Evolutionary conservation across 2,888 invertebrate species (phyloP).

Genomic region (Penaeus monodon): DNA sequence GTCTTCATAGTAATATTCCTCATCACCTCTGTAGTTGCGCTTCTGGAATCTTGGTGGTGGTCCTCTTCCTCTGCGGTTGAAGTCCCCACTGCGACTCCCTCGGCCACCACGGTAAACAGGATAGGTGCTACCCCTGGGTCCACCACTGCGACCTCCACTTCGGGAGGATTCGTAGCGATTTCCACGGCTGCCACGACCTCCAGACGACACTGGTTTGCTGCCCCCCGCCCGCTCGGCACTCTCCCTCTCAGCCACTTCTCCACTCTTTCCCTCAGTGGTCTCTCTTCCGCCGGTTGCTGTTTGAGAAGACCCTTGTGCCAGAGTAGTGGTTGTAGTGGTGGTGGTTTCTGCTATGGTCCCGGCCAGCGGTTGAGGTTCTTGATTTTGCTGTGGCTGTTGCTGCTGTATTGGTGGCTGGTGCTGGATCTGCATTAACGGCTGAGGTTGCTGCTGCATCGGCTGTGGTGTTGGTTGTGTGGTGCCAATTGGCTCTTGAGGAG

Average conservation of each 20-base stretch:
- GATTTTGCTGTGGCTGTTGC: conserved; percentile 30
- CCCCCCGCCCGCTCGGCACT: conserved; percentile 56
- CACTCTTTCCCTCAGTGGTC: conserved; percentile 46
- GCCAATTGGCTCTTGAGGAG: conserved; percentile 20
- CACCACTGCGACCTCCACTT: conserved; percentile 46
- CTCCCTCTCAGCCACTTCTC: conserved; percentile 34
- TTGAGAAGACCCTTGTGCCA: conserved; percentile 60
- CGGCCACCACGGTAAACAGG: conserved; percentile 53
- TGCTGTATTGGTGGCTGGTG: conserved; percentile 41
- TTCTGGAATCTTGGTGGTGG: conserved; percentile 56
- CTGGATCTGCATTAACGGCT: conserved; percentile 4
- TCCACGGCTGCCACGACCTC: conserved; percentile 40
- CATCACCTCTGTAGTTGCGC: conserved; percentile 45
- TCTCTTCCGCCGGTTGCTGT: conserved; percentile 61
- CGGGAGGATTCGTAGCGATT: conserved; percentile 40
- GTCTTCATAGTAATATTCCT: conserved; percentile 48
- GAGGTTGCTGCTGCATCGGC: not conserved
- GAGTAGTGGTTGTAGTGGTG: conserved; percentile 49
- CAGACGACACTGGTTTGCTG: conserved; percentile 40
- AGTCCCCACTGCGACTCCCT: conserved; percentile 43
- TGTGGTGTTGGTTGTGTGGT: not conserved
- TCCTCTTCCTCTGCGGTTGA: conserved; percentile 46
- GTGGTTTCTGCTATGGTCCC: conserved; percentile 37
- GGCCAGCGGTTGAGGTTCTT: conserved; percentile 44
- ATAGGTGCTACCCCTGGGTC: conserved; percentile 40